phyloP scores from a whole-genome alignment of 2,797 vertebrate genomes.

The Brotula barbata region DNA sequence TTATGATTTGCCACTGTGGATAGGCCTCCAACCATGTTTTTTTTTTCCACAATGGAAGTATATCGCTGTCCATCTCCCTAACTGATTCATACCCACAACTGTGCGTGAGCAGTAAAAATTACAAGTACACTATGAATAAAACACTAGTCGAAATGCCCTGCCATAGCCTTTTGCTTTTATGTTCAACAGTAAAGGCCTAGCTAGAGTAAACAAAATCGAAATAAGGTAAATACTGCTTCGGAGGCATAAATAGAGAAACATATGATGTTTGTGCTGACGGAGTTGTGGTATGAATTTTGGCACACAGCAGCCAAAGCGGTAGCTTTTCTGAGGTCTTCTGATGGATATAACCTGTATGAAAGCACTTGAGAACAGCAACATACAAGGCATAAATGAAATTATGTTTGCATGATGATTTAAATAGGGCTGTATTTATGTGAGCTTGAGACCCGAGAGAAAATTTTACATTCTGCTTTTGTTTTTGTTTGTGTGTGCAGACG shows the following conservation, averaged over 20 bases:
- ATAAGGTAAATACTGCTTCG: slow-evolving; percentile 65
- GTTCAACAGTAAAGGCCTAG: slow-evolving; percentile 62
- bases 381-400: slow-evolving; percentile 31
- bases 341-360: slow-evolving; percentile 42
- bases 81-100: slow-evolving; percentile 52
- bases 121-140: slow-evolving; percentile 42
- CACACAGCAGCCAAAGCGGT: slow-evolving; percentile 42
- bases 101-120: slow-evolving; percentile 51
- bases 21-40: slow-evolving; percentile 47
- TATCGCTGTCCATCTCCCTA: slow-evolving; percentile 48
- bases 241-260: slow-evolving; percentile 61
- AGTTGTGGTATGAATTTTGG: slow-evolving; percentile 58
- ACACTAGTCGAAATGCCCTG: slow-evolving; percentile 43
- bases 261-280: slow-evolving; percentile 64
- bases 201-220: slow-evolving; percentile 74
- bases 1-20: slow-evolving; percentile 57
- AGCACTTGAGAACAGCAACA: slow-evolving; percentile 31
- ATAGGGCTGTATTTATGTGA: slow-evolving; percentile 15
- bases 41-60: slow-evolving; percentile 44
- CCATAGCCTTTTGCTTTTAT: slow-evolving; percentile 63
- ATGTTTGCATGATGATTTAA: slow-evolving; percentile 34
- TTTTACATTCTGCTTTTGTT: slow-evolving; percentile 31
- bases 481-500: slow-evolving; percentile 53
- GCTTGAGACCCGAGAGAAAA: slow-evolving; percentile 26
- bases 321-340: slow-evolving; percentile 41